Conservation (phyloP, 1,140 invertebrate species). For the Scaptodrosophila lebanonensis region DNA sequence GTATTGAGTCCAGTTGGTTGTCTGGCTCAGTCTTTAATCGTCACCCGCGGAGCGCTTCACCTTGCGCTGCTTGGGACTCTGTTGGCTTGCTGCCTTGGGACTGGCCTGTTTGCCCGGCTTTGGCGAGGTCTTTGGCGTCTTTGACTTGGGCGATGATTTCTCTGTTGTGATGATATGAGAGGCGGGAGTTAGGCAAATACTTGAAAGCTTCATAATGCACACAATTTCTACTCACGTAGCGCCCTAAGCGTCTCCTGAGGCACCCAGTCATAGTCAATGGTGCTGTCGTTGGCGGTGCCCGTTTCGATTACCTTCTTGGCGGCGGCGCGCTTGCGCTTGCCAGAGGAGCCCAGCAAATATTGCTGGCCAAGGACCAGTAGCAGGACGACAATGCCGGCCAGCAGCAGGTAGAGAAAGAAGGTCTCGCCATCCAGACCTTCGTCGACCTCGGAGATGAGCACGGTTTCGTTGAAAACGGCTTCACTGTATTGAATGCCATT, state of each 20-base stretch:
- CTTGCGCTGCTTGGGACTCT: conserved; percentile 86
- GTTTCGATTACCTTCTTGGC: conserved; percentile 85
- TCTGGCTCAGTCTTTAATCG: conserved; percentile 77
- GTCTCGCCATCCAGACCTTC: conserved; percentile 99
- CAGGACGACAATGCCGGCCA: conserved; percentile 92
- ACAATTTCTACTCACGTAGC: conserved; percentile 83
- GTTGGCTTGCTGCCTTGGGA: conserved; percentile 78
- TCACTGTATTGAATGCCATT: conserved; percentile 85
- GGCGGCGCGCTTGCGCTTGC: conserved; percentile 79
- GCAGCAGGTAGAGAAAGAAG: conserved; percentile 97
- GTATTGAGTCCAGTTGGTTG: not conserved
- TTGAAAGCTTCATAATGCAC: not conserved
- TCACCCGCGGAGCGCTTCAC: conserved; percentile 83
- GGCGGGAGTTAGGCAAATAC: not conserved
- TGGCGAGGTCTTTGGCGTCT: conserved; percentile 78
- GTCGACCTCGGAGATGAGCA: conserved; percentile 96
- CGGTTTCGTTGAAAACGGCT: conserved; percentile 99
- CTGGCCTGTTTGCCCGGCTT: conserved; percentile 70
- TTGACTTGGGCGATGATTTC: conserved; percentile 79
- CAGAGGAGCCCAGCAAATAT: conserved; percentile 85
- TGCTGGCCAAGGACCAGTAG: conserved; percentile 94
- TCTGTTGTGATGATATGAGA: conserved; percentile 78
- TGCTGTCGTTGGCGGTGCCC: conserved; percentile 90
- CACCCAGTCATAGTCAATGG: conserved; percentile 99
- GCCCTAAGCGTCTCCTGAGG: conserved; percentile 92